Percentiles rank a stretch among this genome's conserved stretches.
phyloP scores from a whole-genome alignment of 2,113 vertebrate genomes.

The Hyperoodon ampullatus region DNA sequence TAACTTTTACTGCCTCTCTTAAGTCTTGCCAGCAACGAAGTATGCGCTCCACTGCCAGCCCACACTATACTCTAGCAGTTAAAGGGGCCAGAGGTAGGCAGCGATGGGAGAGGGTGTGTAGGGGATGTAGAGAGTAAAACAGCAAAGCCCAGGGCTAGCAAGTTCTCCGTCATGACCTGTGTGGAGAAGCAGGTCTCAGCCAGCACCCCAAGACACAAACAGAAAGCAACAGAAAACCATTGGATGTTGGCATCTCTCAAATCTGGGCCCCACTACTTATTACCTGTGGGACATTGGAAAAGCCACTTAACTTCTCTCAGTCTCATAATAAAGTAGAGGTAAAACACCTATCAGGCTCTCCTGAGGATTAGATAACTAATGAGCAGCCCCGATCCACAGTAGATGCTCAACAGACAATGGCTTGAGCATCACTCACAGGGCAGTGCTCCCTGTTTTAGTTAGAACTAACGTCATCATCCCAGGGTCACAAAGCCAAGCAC shows the following conservation, averaged over 20 bases:
- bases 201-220: background rate
- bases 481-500: background rate
- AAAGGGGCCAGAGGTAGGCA: background rate
- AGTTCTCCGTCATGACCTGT: background rate
- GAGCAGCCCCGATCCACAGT: background rate
- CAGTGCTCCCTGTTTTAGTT: background rate
- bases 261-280: background rate
- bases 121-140: background rate
- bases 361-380: background rate
- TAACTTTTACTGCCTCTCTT: background rate
- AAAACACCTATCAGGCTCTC: background rate
- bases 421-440: background rate
- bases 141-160: background rate
- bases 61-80: background rate
- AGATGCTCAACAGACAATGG: background rate
- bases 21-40: background rate
- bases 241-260: background rate
- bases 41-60: background rate
- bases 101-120: accelerated
- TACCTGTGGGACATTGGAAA: constrained; percentile 9
- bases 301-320: background rate
- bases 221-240: background rate
- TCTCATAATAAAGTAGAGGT: constrained; percentile 10
- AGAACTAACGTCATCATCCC: background rate
- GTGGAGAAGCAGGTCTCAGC: background rate